A percentile compares a stretch with the other conserved stretches of the same genome.
Evolutionary conservation across 2,888 invertebrate genomes (phyloP).

Genomic region (Chrysomela aeneicollis): DNA sequence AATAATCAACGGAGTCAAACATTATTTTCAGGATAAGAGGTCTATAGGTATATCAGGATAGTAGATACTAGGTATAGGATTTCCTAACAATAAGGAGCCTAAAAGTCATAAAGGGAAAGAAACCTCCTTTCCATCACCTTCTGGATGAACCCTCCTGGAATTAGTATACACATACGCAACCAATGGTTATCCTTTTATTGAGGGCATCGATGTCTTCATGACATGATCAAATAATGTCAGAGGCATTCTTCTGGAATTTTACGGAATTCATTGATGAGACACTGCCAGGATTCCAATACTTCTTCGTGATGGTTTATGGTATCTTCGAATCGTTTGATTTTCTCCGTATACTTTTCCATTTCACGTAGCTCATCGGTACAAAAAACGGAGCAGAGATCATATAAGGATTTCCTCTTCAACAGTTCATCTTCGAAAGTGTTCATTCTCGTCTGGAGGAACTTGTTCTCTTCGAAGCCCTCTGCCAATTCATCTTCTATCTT

Average conservation of each 20-base stretch:
- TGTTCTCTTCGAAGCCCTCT: conserved; percentile 33
- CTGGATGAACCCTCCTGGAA: too few species aligned
- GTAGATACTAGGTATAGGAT: too few species aligned
- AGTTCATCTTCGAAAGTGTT: conserved; percentile 25
- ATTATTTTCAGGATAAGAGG: too few species aligned
- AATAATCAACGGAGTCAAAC: too few species aligned
- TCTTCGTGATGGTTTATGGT: conserved; percentile 38
- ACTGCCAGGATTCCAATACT: conserved; percentile 42
- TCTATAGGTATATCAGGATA: too few species aligned
- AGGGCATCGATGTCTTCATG: conserved; percentile 1
- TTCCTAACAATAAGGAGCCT: too few species aligned
- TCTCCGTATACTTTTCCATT: conserved; percentile 36
- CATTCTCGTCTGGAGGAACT: conserved; percentile 22
- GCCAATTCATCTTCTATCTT: conserved; percentile 41
- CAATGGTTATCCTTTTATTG: conserved; percentile 1
- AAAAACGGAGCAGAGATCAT: conserved; percentile 30
- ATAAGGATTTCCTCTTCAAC: conserved; percentile 32
- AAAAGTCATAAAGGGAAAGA: too few species aligned
- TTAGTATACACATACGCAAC: too few species aligned
- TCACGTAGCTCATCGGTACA: conserved; percentile 37
- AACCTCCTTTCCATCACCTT: too few species aligned
- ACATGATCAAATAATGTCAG: conserved; percentile 10
- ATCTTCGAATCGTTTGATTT: conserved; percentile 34
- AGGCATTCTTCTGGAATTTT: conserved; percentile 31
- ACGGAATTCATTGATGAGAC: conserved; percentile 40